Conservation (phyloP, 1,140 invertebrate genomes). For the Elysia chlorotica region DNA sequence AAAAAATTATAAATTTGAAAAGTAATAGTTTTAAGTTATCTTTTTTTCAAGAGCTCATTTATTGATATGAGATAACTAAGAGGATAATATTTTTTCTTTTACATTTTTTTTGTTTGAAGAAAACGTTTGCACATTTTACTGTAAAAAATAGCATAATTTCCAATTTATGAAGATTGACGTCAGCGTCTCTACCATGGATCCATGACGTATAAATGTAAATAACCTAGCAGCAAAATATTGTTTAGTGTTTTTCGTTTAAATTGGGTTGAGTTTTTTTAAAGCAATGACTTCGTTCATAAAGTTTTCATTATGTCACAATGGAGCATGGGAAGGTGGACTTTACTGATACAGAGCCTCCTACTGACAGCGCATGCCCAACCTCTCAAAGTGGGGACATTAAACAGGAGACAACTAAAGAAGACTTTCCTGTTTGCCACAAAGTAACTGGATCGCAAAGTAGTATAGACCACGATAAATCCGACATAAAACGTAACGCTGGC, state of each 20-base stretch:
- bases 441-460: conserved; percentile 14
- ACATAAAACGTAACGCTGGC: conserved; percentile 1
- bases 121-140: too few relatives aligned
- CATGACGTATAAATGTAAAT: conserved; percentile 20
- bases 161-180: conserved; percentile 13
- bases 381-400: too few relatives aligned
- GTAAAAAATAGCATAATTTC: too few relatives aligned
- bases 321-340: too few relatives aligned
- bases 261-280: too few relatives aligned
- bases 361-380: too few relatives aligned
- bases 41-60: not conserved
- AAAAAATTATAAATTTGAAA: not conserved
- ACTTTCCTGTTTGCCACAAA: conserved; percentile 13
- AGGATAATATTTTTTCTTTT: not conserved
- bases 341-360: too few relatives aligned
- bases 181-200: conserved; percentile 15
- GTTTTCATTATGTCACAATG: conserved; percentile 9
- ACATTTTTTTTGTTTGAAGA: too few relatives aligned
- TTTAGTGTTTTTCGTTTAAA: too few relatives aligned
- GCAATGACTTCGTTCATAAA: conserved; percentile 6
- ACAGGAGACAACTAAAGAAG: too few relatives aligned
- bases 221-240: too few relatives aligned
- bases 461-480: conserved; percentile 9
- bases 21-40: not conserved
- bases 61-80: not conserved